Conservation (phyloP, 2,113 vertebrate genomes). For the Cyanoramphus novaezelandiae region DNA sequence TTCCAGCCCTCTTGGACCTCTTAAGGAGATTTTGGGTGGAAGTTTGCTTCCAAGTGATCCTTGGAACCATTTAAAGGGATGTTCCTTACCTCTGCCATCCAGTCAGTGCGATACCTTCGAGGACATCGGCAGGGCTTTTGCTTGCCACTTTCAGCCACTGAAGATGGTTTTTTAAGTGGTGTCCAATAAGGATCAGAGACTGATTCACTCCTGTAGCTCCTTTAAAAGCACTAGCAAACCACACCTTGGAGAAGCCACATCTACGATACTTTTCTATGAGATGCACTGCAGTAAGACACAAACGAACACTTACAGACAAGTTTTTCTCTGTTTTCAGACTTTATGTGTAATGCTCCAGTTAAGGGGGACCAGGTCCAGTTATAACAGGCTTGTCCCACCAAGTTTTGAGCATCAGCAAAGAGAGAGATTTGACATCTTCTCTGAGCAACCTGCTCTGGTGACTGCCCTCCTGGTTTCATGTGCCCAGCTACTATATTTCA, state of each 20-base stretch:
- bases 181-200: constrained; percentile 79
- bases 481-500: not conserved
- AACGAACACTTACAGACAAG: not conserved
- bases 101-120: constrained; percentile 88
- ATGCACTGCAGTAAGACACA: constrained; percentile 70
- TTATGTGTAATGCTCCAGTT: not conserved
- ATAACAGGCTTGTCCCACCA: not conserved
- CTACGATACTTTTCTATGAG: constrained; percentile 85
- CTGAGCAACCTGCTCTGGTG: not conserved
- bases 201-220: constrained; percentile 87
- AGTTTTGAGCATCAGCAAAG: not conserved
- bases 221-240: constrained; percentile 95
- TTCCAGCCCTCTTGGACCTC: not conserved
- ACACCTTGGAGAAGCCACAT: constrained; percentile 85
- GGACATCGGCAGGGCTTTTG: constrained; percentile 38
- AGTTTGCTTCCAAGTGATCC: not conserved
- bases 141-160: constrained; percentile 88
- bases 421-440: not conserved
- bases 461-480: not conserved
- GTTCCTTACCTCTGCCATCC: constrained; percentile 92
- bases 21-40: not conserved
- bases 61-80: not conserved
- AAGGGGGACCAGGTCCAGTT: not conserved
- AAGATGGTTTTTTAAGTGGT: constrained; percentile 89
- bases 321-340: not conserved